Percentiles rank a stretch among this genome's conserved stretches.
These are phyloP conservation scores for Thymelicus acteon DNA, from an alignment of 2,888 invertebrate genomes.

Conservation along the genomic window DNA sequence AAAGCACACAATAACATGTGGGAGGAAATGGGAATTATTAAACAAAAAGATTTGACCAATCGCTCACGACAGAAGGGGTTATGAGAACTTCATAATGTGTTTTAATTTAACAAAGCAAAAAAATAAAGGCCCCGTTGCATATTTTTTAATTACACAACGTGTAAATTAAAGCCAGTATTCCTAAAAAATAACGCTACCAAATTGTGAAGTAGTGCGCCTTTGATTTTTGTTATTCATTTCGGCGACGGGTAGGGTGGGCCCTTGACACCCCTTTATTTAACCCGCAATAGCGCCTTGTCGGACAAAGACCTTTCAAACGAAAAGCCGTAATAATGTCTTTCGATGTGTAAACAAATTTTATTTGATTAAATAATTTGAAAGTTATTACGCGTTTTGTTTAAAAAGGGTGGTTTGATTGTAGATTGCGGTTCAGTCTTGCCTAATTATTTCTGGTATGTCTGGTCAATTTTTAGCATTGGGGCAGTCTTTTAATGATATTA, in stretches of 20 bases:
- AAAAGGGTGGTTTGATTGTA: background rate
- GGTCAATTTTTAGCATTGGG: no score
- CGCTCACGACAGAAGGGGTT: background rate
- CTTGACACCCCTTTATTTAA: slow-evolving; percentile 33
- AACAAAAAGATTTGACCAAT: background rate
- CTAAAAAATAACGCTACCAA: slow-evolving; percentile 31
- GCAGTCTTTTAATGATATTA: no score
- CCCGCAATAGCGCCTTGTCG: slow-evolving; percentile 27
- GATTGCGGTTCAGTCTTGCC: no score
- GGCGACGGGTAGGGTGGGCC: slow-evolving; percentile 50
- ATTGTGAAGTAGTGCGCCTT: slow-evolving; percentile 47
- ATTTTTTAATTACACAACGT: slow-evolving; percentile 33
- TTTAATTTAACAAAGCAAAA: slow-evolving; percentile 15
- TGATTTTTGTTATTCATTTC: slow-evolving; percentile 68
- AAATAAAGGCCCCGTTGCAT: slow-evolving; percentile 1
- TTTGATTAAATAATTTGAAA: slow-evolving; percentile 10
- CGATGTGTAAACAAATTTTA: slow-evolving; percentile 12
- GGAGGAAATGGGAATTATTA: background rate
- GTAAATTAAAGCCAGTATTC: slow-evolving; percentile 31
- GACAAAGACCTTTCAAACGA: slow-evolving; percentile 30
- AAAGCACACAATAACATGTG: no score
- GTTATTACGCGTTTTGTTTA: background rate
- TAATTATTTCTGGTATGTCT: no score
- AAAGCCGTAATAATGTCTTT: slow-evolving; percentile 20
- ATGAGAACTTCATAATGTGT: background rate